Conservation (phyloP, 1,140 invertebrate species). For the Drosophila baimaii region DNA sequence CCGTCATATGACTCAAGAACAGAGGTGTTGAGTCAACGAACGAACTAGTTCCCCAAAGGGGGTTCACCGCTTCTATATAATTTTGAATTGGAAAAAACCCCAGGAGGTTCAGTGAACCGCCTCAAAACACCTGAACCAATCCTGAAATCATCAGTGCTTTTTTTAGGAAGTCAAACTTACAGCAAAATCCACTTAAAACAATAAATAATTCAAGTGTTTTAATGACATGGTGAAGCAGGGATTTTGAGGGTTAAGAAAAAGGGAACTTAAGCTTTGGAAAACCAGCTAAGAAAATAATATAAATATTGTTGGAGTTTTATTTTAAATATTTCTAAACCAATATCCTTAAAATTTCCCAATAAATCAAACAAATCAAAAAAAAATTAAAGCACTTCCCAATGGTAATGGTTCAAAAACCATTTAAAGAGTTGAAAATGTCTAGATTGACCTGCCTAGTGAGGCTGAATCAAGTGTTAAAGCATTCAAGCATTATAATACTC, state of each 20-base stretch:
- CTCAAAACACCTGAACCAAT: constrained; percentile 14
- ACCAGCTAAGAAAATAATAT: too few species aligned
- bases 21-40: constrained; percentile 5
- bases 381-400: too few species aligned
- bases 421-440: neutral
- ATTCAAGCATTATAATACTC: neutral
- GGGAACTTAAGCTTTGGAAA: too few species aligned
- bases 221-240: neutral
- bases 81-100: too few species aligned
- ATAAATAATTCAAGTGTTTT: neutral
- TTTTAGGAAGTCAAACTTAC: too few species aligned
- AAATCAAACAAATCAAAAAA: neutral
- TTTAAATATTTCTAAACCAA: neutral
- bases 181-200: too few species aligned
- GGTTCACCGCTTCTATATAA: too few species aligned
- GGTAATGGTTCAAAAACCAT: neutral
- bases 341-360: too few species aligned
- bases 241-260: neutral
- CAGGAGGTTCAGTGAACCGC: constrained; percentile 14
- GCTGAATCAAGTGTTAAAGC: neutral
- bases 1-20: constrained; percentile 5
- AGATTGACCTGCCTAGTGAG: neutral
- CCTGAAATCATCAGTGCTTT: neutral
- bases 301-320: too few species aligned
- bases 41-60: neutral